Base-by-base conservation (phyloP, 2,888 invertebrate species). In the Junonia oenone region DNA sequence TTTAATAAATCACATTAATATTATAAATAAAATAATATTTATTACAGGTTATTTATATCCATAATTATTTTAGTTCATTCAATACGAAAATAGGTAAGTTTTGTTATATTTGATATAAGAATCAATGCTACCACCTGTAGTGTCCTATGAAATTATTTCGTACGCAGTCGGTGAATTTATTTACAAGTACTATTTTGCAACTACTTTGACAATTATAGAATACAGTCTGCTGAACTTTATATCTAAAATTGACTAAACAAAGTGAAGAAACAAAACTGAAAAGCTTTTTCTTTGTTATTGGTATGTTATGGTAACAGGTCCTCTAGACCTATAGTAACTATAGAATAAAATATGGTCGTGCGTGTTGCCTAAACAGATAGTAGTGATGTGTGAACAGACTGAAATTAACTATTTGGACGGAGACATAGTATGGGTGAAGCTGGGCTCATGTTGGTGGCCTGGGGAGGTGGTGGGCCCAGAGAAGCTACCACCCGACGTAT, bases 391-490 rank as follows among this genome's bases (percentile, higher is more conserved):
- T 87, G 94, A 94, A 71, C 93, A 93, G 85, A 92, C 92, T 69
- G 91, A 92, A 86, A 91, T 92, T 67, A 86, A 78, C 72, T 95
- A 94, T 84, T 87, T 91, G 68, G 93, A 94, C 68, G 95, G 95
- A 51, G 95, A 96, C 71, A 91, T 96, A 69, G 96, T 96, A 62
- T 97, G 96, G 96, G 95, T 96, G 15, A 96, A 96, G 81, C 82
- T 96, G 61, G 94, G 95, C 35, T 91, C 93, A 37, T 93, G 93
- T 70, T 97, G 96, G 96, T 97, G 97, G 97, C 96, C 97, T 22
- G 96, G 95, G 9, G 94, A 95, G 78, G 95, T 96, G 58, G 91
- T 92, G 45, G 91, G 91, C 61, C 76, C 90, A 17, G 92, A 92
- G 51, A 91, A 91, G 70, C 83, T 95, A 54, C 94, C 95, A 19